These are phyloP conservation scores for Sinocyclocheilus anshuiensis DNA, from an alignment of 2,113 vertebrate genomes.

Conservation along the genomic window DNA sequence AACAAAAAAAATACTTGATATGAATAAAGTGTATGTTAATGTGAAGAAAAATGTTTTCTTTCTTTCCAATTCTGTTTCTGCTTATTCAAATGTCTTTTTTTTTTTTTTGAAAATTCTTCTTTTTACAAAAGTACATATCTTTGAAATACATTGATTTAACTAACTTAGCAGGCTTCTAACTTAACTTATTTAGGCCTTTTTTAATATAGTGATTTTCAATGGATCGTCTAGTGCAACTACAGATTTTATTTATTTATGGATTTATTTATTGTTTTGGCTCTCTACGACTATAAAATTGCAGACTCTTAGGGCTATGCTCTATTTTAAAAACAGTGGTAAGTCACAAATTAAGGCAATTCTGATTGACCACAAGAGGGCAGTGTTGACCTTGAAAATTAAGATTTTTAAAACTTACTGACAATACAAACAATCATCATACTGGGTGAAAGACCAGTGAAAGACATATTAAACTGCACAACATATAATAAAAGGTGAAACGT, in stretches of 20 bases:
- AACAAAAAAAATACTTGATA: conserved; percentile 55
- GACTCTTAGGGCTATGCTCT: background rate
- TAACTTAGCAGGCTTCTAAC: background rate
- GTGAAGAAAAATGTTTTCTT: conserved; percentile 6
- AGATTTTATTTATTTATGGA: too few relatives aligned
- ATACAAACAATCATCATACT: too few relatives aligned
- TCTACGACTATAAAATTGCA: background rate
- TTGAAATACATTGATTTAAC: background rate
- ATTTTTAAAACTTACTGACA: background rate
- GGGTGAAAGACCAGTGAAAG: too few relatives aligned
- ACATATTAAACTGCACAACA: too few relatives aligned
- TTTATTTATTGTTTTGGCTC: background rate
- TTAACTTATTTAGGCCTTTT: background rate
- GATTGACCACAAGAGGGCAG: background rate
- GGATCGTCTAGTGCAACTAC: background rate
- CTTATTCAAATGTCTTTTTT: background rate
- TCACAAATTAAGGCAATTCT: background rate
- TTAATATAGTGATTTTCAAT: background rate
- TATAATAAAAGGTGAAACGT: too few relatives aligned
- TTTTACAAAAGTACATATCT: background rate
- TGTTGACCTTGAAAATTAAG: background rate
- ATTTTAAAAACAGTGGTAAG: background rate
- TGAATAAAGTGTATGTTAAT: conserved; percentile 63
- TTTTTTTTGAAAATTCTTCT: too few relatives aligned
- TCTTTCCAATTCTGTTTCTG: background rate